Conservation (phyloP, 1,140 invertebrate species). For the Orchestia grillus region DNA sequence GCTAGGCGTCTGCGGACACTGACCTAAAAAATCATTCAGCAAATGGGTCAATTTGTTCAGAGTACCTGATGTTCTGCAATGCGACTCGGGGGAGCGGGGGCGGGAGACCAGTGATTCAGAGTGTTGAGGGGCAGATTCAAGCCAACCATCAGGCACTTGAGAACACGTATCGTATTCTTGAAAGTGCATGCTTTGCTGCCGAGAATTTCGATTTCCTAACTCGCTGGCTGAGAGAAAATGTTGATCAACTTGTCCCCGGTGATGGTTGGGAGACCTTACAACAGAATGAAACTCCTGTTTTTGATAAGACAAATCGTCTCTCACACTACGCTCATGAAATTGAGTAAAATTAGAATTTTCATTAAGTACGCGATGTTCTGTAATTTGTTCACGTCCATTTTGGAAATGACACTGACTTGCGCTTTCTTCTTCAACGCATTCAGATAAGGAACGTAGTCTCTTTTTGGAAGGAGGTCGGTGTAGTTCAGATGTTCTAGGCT, state of each 20-base stretch:
- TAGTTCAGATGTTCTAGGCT: background rate
- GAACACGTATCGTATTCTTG: background rate
- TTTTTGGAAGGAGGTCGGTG: background rate
- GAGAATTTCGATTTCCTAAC: background rate
- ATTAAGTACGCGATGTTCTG: background rate
- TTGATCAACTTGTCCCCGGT: background rate
- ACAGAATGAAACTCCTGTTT: background rate
- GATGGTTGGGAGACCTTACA: background rate
- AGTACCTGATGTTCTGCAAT: background rate
- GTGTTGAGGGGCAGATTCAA: too few species aligned
- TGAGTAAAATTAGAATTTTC: background rate
- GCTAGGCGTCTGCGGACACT: background rate
- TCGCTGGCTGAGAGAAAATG: background rate
- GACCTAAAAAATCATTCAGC: background rate
- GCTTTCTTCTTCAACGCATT: background rate
- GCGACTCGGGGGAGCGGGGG: background rate
- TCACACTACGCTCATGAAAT: background rate
- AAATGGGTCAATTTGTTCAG: background rate
- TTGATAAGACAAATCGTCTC: background rate
- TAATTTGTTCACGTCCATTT: too few species aligned
- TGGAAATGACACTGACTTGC: background rate
- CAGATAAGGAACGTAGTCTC: background rate
- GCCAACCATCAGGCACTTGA: background rate
- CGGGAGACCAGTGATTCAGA: too few species aligned
- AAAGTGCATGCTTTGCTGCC: background rate